These are phyloP conservation scores for Lepidocolaptes lacrymiger DNA, from an alignment of 2,797 vertebrate species.

Conservation along the genomic window DNA sequence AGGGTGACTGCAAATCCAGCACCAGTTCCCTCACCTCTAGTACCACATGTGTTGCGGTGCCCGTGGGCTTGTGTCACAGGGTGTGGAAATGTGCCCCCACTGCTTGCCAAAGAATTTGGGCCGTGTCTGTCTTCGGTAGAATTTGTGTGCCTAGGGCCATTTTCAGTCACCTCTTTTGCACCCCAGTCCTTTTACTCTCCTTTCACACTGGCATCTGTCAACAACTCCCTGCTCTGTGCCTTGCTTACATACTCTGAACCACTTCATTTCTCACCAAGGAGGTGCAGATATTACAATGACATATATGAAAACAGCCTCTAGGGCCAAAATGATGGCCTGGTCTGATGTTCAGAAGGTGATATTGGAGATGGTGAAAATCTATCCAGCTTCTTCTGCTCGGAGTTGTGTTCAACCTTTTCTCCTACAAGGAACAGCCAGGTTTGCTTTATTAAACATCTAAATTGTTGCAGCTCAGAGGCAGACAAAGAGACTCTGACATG, in stretches of 20 bases:
- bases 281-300: not conserved
- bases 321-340: not conserved
- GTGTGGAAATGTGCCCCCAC: not conserved
- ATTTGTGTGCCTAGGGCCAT: not conserved
- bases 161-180: not conserved
- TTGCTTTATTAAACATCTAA: not conserved
- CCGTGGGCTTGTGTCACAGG: not conserved
- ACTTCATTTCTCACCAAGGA: not conserved
- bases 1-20: not conserved
- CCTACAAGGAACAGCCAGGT: not conserved
- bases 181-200: not conserved
- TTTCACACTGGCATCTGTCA: not conserved
- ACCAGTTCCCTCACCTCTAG: not conserved
- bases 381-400: not conserved
- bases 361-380: not conserved
- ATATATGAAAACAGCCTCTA: not conserved
- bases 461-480: conserved; percentile 29
- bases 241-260: not conserved
- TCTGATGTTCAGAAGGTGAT: not conserved
- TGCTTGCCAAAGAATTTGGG: not conserved
- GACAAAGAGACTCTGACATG: conserved; percentile 22
- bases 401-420: not conserved
- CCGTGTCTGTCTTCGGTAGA: not conserved
- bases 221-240: not conserved
- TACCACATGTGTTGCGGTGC: not conserved